These are phyloP conservation scores for Cheilosia soror DNA, from an alignment of 2,888 invertebrate species.

Conservation along the genomic window DNA sequence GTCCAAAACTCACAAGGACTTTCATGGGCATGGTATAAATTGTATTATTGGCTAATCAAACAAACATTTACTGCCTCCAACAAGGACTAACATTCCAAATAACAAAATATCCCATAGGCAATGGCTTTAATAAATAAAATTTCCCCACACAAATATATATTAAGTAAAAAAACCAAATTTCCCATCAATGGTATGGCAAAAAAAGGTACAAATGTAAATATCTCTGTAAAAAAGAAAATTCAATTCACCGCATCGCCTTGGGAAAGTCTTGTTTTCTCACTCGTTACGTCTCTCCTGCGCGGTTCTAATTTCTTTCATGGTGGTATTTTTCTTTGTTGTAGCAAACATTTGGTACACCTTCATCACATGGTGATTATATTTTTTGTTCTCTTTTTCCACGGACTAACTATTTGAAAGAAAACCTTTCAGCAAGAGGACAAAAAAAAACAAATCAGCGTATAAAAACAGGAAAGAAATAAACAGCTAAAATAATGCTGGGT, in stretches of 20 bases:
- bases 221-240: slow-evolving; percentile 44
- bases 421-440: slow-evolving; percentile 14
- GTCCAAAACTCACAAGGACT: no score
- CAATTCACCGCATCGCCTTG: slow-evolving; percentile 35
- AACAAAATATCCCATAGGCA: no score
- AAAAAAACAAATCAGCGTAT: slow-evolving; percentile 27
- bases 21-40: no score
- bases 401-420: slow-evolving; percentile 1
- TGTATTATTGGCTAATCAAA: no score
- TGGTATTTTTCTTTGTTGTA: slow-evolving; percentile 39
- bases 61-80: no score
- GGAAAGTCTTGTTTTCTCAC: slow-evolving; percentile 24
- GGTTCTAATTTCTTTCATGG: slow-evolving; percentile 40
- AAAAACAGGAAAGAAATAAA: slow-evolving; percentile 47
- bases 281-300: neutral
- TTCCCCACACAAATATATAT: no score
- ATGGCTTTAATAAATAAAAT: no score
- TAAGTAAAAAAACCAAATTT: no score
- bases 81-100: no score
- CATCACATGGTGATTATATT: slow-evolving; percentile 47
- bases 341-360: slow-evolving; percentile 1
- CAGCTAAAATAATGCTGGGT: slow-evolving; percentile 43
- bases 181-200: slow-evolving; percentile 1
- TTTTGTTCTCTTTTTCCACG: slow-evolving; percentile 6
- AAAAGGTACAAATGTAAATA: neutral